Evolutionary conservation across 2,888 invertebrate species (phyloP).

Genomic region (Melipona bicolor): DNA sequence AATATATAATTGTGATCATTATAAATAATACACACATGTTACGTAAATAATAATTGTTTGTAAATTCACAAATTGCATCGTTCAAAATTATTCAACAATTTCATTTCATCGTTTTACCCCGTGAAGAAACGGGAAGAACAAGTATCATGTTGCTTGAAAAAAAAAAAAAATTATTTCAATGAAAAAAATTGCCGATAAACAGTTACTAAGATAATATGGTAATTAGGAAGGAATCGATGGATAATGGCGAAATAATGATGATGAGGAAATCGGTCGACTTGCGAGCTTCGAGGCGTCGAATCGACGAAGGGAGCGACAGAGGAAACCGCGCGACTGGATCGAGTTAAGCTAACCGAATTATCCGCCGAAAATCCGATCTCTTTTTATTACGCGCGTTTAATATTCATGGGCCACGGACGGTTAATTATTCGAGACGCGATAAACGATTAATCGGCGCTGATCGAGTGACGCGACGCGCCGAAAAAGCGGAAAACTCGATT

Average conservation of each 20-base stretch:
- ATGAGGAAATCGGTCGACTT: conserved; percentile 15
- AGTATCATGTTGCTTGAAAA: neutral
- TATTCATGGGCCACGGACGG: conserved; percentile 56
- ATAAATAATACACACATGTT: no score
- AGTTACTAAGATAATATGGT: neutral
- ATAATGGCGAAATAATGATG: conserved; percentile 6
- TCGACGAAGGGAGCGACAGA: neutral
- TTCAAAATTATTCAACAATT: no score
- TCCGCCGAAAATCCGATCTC: conserved; percentile 55
- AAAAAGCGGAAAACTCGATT: conserved; percentile 40
- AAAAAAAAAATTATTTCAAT: neutral
- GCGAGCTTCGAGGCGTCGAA: conserved; percentile 18
- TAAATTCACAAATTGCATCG: no score
- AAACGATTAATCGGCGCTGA: conserved; percentile 55
- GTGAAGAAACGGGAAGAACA: no score
- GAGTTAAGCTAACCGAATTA: conserved; percentile 56
- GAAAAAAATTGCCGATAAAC: neutral
- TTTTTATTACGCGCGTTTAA: conserved; percentile 62
- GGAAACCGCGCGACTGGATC: conserved; percentile 31
- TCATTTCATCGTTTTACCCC: no score
- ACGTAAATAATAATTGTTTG: no score
- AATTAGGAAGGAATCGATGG: neutral
- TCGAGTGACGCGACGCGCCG: conserved; percentile 34
- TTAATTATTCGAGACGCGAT: conserved; percentile 60
- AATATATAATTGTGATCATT: no score